Evolutionary conservation across 2,888 invertebrate species (phyloP).

Genomic region (Lordiphosa andalusiaca): DNA sequence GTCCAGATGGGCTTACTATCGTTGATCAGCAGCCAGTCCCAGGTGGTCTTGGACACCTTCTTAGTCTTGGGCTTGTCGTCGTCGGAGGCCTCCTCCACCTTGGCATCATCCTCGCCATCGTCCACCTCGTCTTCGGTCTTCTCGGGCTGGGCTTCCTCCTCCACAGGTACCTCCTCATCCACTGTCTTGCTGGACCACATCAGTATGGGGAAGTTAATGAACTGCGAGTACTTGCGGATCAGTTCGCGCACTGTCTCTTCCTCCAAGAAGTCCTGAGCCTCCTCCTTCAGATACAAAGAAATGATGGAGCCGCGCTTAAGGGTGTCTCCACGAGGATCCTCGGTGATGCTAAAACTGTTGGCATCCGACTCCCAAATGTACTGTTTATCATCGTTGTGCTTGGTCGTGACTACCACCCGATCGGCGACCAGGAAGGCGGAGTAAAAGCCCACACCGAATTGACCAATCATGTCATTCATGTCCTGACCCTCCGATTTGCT

Average conservation of each 20-base stretch:
- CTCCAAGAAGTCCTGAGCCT: slow-evolving; percentile 97
- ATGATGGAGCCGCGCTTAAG: slow-evolving; percentile 94
- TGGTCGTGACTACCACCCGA: slow-evolving; percentile 96
- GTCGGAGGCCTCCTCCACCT: slow-evolving; percentile 84
- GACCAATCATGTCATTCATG: slow-evolving; percentile 98
- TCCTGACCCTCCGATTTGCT: slow-evolving; percentile 83
- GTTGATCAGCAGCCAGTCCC: slow-evolving; percentile 99
- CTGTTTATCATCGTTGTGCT: slow-evolving; percentile 95
- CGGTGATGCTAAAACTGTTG: slow-evolving; percentile 90
- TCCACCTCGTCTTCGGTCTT: slow-evolving; percentile 82
- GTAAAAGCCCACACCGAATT: slow-evolving; percentile 99
- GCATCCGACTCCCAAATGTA: slow-evolving; percentile 99
- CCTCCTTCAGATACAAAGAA: slow-evolving; percentile 95
- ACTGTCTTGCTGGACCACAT: slow-evolving; percentile 92
- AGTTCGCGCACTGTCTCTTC: slow-evolving; percentile 93
- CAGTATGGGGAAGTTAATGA: slow-evolving; percentile 99
- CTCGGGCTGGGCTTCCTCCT: slow-evolving; percentile 82
- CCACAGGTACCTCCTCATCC: slow-evolving; percentile 86
- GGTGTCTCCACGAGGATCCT: slow-evolving; percentile 96
- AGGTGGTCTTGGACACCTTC: slow-evolving; percentile 95
- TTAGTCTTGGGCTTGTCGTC: slow-evolving; percentile 90
- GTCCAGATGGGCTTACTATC: slow-evolving; percentile 99
- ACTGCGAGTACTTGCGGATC: slow-evolving; percentile 99
- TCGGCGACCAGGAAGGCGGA: slow-evolving; percentile 98
- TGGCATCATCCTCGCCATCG: slow-evolving; percentile 78